Conservation (phyloP, 2,797 vertebrate species). For the Acanthurus lineatus region DNA sequence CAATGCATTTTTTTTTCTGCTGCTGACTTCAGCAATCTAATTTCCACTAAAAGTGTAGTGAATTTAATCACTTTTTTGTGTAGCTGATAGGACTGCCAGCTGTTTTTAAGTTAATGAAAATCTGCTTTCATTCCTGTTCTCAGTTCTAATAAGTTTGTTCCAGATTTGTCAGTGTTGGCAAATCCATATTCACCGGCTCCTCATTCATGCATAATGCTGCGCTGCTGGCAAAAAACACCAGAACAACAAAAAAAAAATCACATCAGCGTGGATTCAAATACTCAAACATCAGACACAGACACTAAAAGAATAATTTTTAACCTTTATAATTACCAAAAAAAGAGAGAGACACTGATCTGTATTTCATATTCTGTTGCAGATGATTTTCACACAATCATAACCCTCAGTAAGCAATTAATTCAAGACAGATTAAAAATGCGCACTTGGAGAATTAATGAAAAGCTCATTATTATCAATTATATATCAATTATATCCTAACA, state of each 20-base stretch:
- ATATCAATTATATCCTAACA: constrained; percentile 9
- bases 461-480: constrained; percentile 11
- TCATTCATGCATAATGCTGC: background rate
- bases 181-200: background rate
- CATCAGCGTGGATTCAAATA: background rate
- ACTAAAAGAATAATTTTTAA: background rate
- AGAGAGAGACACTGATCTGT: no score
- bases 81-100: background rate
- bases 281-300: no score
- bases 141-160: background rate
- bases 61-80: background rate
- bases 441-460: background rate
- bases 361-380: no score
- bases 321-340: no score
- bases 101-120: background rate
- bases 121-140: background rate
- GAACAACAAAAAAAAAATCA: no score
- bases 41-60: background rate
- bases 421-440: background rate
- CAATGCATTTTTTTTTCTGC: no score
- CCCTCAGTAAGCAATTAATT: background rate
- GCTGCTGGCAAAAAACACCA: no score
- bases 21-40: background rate
- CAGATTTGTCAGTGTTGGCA: no score
- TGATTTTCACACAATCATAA: background rate